These are phyloP conservation scores for Idaea aversata DNA, from an alignment of 2,888 invertebrate species.

Conservation along the genomic window DNA sequence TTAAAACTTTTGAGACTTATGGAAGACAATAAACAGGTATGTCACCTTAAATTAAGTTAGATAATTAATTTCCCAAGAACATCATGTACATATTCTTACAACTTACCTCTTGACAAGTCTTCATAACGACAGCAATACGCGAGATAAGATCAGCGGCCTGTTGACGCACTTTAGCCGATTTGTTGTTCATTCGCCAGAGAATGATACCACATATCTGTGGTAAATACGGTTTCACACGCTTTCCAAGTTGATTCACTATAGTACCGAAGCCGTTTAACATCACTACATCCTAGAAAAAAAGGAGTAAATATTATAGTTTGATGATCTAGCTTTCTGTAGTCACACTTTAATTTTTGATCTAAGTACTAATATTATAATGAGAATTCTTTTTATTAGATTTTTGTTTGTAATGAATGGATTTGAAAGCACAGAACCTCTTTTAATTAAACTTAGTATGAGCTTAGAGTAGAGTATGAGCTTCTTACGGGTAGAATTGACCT, in stretches of 20 bases:
- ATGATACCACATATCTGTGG: slow-evolving; percentile 99
- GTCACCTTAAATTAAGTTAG: too few species aligned
- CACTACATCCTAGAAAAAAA: slow-evolving; percentile 90
- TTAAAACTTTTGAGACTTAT: too few species aligned
- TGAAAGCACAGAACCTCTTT: too few species aligned
- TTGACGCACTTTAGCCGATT: slow-evolving; percentile 99
- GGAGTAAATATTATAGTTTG: slow-evolving; percentile 2
- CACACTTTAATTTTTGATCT: too few species aligned
- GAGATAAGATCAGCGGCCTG: slow-evolving; percentile 99
- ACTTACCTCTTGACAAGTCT: slow-evolving; percentile 96
- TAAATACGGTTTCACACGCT: slow-evolving; percentile 98
- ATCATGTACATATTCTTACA: background rate
- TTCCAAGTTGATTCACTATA: slow-evolving; percentile 98
- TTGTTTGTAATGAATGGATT: too few species aligned
- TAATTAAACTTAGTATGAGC: too few species aligned
- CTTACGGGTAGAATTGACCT: too few species aligned
- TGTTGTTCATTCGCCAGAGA: slow-evolving; percentile 99
- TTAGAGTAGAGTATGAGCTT: too few species aligned
- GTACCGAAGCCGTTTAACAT: slow-evolving; percentile 99
- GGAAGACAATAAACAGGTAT: too few species aligned
- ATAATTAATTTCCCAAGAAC: too few species aligned
- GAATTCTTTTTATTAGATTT: too few species aligned
- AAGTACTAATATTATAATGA: too few species aligned
- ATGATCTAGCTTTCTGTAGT: background rate
- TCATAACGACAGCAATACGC: slow-evolving; percentile 99